Base-by-base conservation (phyloP, 2,797 vertebrate species). In the Pseudomugil tenellus region DNA sequence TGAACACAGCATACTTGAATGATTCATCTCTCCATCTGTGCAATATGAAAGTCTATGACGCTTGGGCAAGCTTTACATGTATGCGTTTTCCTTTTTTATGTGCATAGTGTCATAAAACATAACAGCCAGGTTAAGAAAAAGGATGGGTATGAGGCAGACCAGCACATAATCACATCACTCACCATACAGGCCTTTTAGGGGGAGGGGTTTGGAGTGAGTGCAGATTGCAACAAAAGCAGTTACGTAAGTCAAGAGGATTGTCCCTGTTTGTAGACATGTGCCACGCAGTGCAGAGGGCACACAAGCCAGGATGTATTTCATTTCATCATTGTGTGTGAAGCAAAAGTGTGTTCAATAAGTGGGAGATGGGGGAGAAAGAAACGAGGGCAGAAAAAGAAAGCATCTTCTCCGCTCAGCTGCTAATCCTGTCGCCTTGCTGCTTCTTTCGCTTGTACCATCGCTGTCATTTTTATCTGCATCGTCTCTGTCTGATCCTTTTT, bases 231-330 rank as follows among this genome's bases (percentile, higher is more conserved):
- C 77, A 79, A 81, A 80, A 57, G 48, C 72, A 32, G 72, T 90
- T 90, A 88, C 72, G 73, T 85, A 90, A 91, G 76, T 83, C 72
- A 77, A 84, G 77, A 89, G 83, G 74, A 83, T 78, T 79, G 85
- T 71, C 67, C 70, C 60, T 62, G 67, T 80, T 68, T 64, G 51
- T 67, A 49, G 43, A 73, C 61, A 67, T 53, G 70, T 72, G 72
- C 32, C 1, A 21, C 56, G 35, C 66, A 57, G 52, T 17, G 57
- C 17, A 59, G 74, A 76, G 58, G 66, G 63, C 67, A 58, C 32
- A 55, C 19, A 52, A 60, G 74, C 61, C 63, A 28, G 46, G 66
- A 73, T 53, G 35, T 49, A 58, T 79, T 69, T 48, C 17, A 63
- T 77, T 72, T 68, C 29, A 37, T 77, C 67, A 11, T 41, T 39